Percentiles rank a stretch among this genome's conserved stretches.
phyloP scores from a whole-genome alignment of 2,888 invertebrate genomes.

The Julus scanicus region DNA sequence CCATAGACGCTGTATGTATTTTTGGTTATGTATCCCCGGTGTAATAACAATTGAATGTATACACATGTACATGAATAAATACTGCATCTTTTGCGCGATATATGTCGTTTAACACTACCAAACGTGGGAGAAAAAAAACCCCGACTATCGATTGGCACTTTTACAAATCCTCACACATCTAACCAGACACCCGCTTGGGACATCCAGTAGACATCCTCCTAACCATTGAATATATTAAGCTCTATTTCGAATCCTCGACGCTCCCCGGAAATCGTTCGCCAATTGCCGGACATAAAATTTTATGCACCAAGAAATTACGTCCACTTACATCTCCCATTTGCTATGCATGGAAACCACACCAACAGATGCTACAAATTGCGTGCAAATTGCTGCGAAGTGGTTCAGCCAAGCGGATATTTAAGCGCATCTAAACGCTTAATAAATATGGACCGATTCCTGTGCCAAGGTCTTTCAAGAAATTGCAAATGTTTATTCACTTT shows the following conservation, averaged over 20 bases:
- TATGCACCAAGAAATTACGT: conserved; percentile 40
- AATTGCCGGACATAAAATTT: conserved; percentile 33
- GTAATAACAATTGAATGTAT: no score
- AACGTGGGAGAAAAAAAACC: not conserved
- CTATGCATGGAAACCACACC: conserved; percentile 36
- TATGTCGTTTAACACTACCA: not conserved
- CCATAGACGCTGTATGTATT: no score
- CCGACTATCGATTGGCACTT: not conserved
- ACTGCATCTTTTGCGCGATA: no score
- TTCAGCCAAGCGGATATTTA: conserved; percentile 39
- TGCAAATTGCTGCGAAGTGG: conserved; percentile 39
- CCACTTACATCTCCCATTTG: conserved; percentile 39
- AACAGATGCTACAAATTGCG: conserved; percentile 42
- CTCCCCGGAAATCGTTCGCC: conserved; percentile 41
- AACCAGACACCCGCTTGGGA: not conserved
- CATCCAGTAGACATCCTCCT: not conserved
- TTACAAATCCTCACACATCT: not conserved
- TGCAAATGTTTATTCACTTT: conserved; percentile 12
- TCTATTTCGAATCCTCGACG: not conserved
- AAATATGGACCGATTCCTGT: conserved; percentile 8
- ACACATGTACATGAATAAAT: no score
- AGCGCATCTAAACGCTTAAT: conserved; percentile 35
- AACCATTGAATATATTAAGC: not conserved
- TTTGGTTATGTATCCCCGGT: no score
- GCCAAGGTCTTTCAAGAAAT: not conserved